Percentiles rank a stretch among this genome's conserved stretches.
These are phyloP conservation scores for Gallinago paraguaiae DNA, from an alignment of 2,113 vertebrate genomes.

Conservation along the genomic window DNA sequence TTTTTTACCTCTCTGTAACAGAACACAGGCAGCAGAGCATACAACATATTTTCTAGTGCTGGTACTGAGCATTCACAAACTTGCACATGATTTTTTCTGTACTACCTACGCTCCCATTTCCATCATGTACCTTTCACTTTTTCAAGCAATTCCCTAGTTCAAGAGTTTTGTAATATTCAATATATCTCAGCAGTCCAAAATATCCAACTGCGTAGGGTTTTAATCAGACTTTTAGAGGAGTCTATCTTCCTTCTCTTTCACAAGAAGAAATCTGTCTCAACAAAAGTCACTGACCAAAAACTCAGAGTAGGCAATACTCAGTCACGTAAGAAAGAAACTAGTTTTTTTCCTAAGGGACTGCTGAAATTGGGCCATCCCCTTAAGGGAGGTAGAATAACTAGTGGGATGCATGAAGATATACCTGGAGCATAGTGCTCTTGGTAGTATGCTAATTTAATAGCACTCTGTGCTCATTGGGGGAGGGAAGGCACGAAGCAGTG, in stretches of 20 bases:
- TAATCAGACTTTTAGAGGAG: neutral
- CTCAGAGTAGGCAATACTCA: neutral
- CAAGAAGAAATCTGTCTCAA: neutral
- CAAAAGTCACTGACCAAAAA: neutral
- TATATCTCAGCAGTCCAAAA: neutral
- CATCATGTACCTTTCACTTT: neutral
- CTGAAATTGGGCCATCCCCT: neutral
- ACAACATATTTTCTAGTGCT: neutral
- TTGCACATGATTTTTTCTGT: neutral
- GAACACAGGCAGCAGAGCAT: neutral
- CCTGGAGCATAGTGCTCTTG: neutral
- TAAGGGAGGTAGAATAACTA: neutral
- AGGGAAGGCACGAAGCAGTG: neutral
- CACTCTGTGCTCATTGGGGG: neutral
- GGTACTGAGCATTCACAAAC: neutral
- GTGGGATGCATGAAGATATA: neutral
- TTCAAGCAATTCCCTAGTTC: neutral
- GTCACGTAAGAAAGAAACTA: neutral
- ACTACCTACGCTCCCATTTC: neutral
- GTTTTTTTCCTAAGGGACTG: neutral
- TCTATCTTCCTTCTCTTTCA: neutral
- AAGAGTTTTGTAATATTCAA: neutral
- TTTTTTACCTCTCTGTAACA: neutral
- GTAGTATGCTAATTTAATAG: neutral
- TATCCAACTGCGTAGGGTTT: neutral